These are phyloP conservation scores for Brachyistius frenatus DNA, from an alignment of 2,113 vertebrate genomes.

Conservation along the genomic window DNA sequence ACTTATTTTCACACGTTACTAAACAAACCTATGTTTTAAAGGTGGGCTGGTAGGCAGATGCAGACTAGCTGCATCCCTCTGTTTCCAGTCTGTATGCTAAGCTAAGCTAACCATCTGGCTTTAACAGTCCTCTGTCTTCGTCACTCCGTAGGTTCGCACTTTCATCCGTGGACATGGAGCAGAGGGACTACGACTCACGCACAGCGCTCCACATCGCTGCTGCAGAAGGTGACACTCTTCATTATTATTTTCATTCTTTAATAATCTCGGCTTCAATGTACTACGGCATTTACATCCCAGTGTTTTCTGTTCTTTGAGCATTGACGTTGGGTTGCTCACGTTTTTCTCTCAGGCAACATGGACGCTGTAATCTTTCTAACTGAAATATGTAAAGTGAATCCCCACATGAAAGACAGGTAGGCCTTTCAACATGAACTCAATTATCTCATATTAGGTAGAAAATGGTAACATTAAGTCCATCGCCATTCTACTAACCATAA, in stretches of 20 bases:
- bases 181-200: constrained; percentile 90
- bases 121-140: not conserved
- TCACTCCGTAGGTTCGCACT: constrained; percentile 86
- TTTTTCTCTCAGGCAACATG: constrained; percentile 80
- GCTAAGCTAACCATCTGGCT: not conserved
- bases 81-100: constrained; percentile 11
- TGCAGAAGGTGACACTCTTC: constrained; percentile 85
- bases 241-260: constrained; percentile 24
- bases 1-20: not conserved
- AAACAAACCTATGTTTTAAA: not conserved
- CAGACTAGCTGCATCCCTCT: not conserved
- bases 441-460: not conserved
- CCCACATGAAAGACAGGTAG: constrained; percentile 89
- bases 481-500: constrained; percentile 5
- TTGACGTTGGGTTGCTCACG: not conserved
- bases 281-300: not conserved
- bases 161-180: constrained; percentile 90
- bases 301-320: not conserved
- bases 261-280: not conserved
- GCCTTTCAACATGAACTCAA: not conserved
- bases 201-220: constrained; percentile 90
- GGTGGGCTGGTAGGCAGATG: not conserved
- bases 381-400: constrained; percentile 89
- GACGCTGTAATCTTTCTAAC: constrained; percentile 89
- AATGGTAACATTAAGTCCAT: not conserved